phyloP scores from a whole-genome alignment of 2,797 vertebrate genomes.

The Etheostoma nigrum region DNA sequence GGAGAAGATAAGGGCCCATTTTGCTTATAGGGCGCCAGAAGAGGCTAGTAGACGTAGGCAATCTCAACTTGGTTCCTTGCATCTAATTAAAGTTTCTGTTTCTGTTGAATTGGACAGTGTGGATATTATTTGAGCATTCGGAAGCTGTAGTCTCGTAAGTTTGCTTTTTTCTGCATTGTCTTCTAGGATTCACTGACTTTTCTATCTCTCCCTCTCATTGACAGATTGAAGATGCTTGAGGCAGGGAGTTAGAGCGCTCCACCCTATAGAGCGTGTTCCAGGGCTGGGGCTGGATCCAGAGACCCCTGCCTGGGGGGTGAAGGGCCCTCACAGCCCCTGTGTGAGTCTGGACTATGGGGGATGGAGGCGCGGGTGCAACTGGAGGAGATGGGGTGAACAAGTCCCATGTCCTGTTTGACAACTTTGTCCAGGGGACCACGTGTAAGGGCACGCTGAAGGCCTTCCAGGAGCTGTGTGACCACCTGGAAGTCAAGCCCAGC shows the following conservation, averaged over 20 bases:
- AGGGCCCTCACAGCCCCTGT: conserved; percentile 68
- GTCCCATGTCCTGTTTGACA: conserved; percentile 94
- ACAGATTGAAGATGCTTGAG: conserved; percentile 79
- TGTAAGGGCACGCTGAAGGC: conserved; percentile 96
- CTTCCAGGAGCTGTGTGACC: conserved; percentile 97
- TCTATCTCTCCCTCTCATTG: conserved; percentile 17
- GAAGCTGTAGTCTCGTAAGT: conserved; percentile 21
- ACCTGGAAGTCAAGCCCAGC: conserved; percentile 92
- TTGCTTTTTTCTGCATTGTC: conserved; percentile 2
- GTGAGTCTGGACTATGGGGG: conserved; percentile 83
- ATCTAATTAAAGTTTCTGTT: conserved; percentile 16
- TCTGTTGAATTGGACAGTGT: conserved; percentile 7
- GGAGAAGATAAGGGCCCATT: neutral
- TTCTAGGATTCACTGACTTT: neutral
- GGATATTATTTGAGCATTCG: neutral
- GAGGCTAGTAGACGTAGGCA: neutral
- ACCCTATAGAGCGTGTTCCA: conserved; percentile 57
- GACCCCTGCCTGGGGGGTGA: conserved; percentile 70
- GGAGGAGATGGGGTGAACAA: conserved; percentile 86
- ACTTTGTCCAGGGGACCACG: conserved; percentile 94
- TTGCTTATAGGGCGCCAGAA: neutral
- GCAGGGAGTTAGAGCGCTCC: conserved; percentile 74
- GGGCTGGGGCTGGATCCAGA: conserved; percentile 76
- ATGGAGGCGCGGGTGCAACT: conserved; percentile 70
- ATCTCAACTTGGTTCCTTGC: neutral